These are phyloP conservation scores for Erithacus rubecula DNA, from an alignment of 2,797 vertebrate genomes.

Conservation along the genomic window DNA sequence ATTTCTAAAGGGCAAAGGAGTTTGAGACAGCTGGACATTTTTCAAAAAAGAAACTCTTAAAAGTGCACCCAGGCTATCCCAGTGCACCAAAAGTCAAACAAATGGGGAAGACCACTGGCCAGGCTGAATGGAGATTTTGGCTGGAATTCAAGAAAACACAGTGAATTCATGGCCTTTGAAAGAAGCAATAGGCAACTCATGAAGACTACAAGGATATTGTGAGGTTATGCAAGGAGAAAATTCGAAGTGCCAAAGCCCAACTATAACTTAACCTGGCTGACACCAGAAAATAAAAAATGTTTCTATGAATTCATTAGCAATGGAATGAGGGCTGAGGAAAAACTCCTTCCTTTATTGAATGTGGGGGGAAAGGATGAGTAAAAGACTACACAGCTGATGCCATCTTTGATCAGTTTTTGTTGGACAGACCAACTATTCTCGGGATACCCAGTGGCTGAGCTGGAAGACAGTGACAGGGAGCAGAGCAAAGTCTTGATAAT, in stretches of 20 bases:
- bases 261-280: neutral
- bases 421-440: neutral
- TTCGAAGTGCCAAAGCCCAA: neutral
- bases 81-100: neutral
- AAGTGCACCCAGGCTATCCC: neutral
- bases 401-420: neutral
- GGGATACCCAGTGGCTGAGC: neutral
- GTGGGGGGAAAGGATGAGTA: neutral
- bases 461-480: accelerated
- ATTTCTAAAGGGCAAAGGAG: neutral
- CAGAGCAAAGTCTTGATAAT: neutral
- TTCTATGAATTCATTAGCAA: neutral
- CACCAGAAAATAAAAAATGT: neutral
- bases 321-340: neutral
- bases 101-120: neutral
- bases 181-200: neutral
- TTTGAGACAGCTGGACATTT: neutral
- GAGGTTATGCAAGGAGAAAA: neutral
- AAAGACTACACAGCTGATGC: neutral
- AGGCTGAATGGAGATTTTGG: neutral
- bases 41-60: neutral
- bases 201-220: neutral
- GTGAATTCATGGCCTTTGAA: neutral
- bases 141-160: neutral
- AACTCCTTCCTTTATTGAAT: neutral